phyloP scores from a whole-genome alignment of 2,113 vertebrate species.

The Scalopus aquaticus region DNA sequence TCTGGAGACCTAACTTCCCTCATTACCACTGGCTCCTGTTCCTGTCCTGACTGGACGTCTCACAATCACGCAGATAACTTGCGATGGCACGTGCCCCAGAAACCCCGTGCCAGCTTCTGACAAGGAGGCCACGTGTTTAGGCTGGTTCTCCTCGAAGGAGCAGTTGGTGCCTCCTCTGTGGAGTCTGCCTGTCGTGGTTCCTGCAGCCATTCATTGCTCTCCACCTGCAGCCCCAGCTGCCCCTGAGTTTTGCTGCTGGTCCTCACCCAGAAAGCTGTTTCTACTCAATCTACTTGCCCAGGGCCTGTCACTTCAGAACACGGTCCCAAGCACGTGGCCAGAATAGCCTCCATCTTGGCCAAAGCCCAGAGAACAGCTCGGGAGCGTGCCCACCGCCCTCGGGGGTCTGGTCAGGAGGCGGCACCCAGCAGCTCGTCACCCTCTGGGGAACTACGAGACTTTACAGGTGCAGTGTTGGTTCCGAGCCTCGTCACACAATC shows the following conservation, averaged over 20 bases:
- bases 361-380: neutral
- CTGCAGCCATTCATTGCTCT: no score
- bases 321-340: neutral
- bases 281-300: accelerated
- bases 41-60: neutral
- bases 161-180: no score
- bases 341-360: neutral
- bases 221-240: accelerated
- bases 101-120: no score
- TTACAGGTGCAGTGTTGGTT: neutral
- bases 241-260: no score
- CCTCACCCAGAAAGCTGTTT: neutral
- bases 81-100: no score
- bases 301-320: accelerated
- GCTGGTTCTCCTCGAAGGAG: no score
- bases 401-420: no score
- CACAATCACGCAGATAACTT: no score
- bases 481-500: neutral
- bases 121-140: no score
- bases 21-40: neutral
- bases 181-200: no score
- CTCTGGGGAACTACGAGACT: neutral
- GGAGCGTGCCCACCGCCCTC: neutral
- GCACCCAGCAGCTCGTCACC: no score
- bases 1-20: neutral